These are phyloP conservation scores for Zingel zingel DNA, from an alignment of 2,113 vertebrate species.

Conservation along the genomic window DNA sequence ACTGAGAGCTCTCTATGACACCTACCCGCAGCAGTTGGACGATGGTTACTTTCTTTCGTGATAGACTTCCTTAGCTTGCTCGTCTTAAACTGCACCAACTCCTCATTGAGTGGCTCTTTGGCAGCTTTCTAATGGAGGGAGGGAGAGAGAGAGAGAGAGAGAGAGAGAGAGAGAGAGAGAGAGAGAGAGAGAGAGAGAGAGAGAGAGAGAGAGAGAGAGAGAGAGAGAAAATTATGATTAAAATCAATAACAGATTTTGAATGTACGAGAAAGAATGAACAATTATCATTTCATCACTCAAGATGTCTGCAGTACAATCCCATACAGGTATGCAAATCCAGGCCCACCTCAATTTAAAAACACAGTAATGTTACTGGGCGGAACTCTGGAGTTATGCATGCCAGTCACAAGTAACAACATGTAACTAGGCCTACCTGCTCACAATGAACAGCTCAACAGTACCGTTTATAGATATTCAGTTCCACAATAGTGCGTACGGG, in stretches of 20 bases:
- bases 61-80: background rate
- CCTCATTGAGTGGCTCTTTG: background rate
- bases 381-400: constrained; percentile 27
- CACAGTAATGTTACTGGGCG: background rate
- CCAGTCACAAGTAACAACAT: constrained; percentile 27
- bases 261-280: background rate
- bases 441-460: constrained; percentile 3
- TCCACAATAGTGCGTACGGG: background rate
- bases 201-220: background rate
- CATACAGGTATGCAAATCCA: constrained; percentile 39
- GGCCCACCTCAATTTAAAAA: constrained; percentile 28
- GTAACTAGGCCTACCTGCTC: background rate
- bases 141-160: background rate
- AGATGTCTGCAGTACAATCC: constrained; percentile 32
- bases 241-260: background rate
- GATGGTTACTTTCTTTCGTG: background rate
- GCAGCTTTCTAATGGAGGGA: background rate
- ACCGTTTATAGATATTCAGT: background rate
- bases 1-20: no score
- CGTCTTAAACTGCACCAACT: background rate
- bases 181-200: background rate
- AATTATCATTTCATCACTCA: background rate
- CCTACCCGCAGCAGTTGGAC: background rate
- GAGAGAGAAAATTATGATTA: background rate
- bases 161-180: background rate